Base-by-base conservation (phyloP, 53 echinoderm and acorn worm genomes). In the Antedon mediterranea region DNA sequence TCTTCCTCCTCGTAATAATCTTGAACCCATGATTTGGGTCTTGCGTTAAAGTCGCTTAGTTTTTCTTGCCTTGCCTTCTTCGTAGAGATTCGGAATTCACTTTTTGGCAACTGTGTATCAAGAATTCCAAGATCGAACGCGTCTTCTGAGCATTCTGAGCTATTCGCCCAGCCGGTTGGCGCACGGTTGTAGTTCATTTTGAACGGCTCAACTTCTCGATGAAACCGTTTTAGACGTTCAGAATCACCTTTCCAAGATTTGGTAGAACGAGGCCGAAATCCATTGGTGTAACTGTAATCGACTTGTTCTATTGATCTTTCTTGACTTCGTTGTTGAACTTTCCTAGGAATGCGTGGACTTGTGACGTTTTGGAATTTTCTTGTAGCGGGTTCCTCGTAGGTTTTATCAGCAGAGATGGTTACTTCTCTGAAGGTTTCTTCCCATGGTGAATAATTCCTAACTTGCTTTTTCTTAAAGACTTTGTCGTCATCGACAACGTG, bases 111-210 rank as follows among this genome's bases (percentile, higher is more conserved):
- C 76, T 76, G 71, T n/a, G n/a, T 1, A 32, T 30, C 30, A 26
- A 29, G 0, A 27, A 43, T 33, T 71, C 32, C 37, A 33, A 41
- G 74, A 30, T 74, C 43, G 28, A 44, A 57, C 18, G 73, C 79
- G 31, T 80, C 74, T 14, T 75, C 75, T 28, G 34, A 74, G 28
- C 70, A 33, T 31, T 43, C 80, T 11, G 75, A 57, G 34, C 32
- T 43, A 3, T 83, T 34, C 9, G 71, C 32, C 91, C 91, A 91
- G 13, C 88, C 91, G 28, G 75, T 73, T 11, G 91, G 81, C 23
- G 72, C 83, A 33, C 88, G 88, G 86, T 91, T 91, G 82, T 83
- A 81, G 77, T 84, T 80, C 34, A 81, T 87, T 71, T 87, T 79
- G 79, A 86, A 88, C 0, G 88, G 91, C 43, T 82, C 81, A 20